Base-by-base conservation (phyloP, 2,888 invertebrate species). In the Cheilosia impressa region DNA sequence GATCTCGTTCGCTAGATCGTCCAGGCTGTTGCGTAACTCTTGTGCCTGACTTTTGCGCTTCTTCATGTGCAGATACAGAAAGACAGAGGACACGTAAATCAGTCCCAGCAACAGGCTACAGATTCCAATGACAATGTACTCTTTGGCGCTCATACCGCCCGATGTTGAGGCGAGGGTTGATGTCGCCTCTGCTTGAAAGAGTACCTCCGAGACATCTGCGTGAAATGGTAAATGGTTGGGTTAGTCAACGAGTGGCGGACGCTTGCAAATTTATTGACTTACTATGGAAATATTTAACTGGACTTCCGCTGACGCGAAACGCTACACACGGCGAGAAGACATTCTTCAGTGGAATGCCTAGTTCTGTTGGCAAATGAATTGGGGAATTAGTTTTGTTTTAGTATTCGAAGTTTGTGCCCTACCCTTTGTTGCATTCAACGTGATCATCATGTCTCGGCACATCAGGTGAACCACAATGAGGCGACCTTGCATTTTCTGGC, bases 241-340 rank as follows among this genome's bases (percentile, higher is more conserved):
- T 66, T 19, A 60, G 55, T 57, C 38, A 52, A 62, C 27, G 72
- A 62, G 50, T 57, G 55, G 43, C n/a, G 15, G 2, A 22, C 13
- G 15, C n/a, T 76, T 17, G 71, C 19, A 78, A 75, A 82, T 78
- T 87, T 76, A 85, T 87, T 45, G 66, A 92, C 94, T 93, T 92
- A 95, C 95, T 95, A 87, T 93, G 94, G 9, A 93, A 91, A 89
- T 94, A 93, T 90, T 94, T 95, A 1, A 94, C 94, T 13, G 97
- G 96, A 45, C 96, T 95, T 68, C 97, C 97, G 88, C 96, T 97
- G 7, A 97, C 95, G 87, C 97, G 94, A 90, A 97, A 97, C 4
- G 97, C 96, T 58, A 97, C 96, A 90, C 97, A 97, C 0, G 97
- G 97, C 2, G 96, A 95, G 91, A 96, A 96, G 27, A 97, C 95